Conservation (phyloP, 2,113 vertebrate species). For the Pyxicephalus adspersus region DNA sequence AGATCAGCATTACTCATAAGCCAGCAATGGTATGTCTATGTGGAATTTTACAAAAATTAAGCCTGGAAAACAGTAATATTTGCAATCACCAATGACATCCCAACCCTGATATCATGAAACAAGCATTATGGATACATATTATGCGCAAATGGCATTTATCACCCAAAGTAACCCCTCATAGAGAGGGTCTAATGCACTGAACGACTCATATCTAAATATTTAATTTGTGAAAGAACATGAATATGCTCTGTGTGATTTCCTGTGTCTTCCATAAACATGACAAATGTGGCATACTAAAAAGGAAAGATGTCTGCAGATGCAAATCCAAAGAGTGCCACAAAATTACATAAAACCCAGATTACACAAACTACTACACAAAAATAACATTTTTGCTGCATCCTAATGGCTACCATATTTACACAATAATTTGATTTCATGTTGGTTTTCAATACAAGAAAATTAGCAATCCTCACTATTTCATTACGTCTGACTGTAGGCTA, state of each 20-base stretch:
- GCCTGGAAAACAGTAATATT: neutral
- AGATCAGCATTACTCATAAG: neutral
- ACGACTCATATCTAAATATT: constrained; percentile 34
- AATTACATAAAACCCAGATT: neutral
- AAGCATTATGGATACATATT: neutral
- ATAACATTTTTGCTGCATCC: too few relatives aligned
- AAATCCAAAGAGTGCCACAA: too few relatives aligned
- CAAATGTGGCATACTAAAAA: constrained; percentile 34
- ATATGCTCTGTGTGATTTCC: constrained; percentile 1
- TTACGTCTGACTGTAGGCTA: too few relatives aligned
- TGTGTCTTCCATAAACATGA: constrained; percentile 24
- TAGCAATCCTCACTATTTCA: too few relatives aligned
- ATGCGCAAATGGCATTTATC: neutral
- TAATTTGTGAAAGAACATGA: constrained; percentile 30
- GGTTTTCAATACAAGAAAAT: too few relatives aligned
- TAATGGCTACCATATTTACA: too few relatives aligned
- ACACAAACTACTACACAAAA: neutral
- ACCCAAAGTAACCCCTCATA: neutral
- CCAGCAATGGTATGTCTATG: neutral
- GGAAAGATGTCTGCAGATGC: neutral
- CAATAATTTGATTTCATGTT: too few relatives aligned
- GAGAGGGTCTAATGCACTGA: constrained; percentile 19
- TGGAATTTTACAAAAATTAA: too few relatives aligned
- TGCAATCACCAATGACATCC: neutral
- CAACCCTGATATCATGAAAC: neutral